Base-by-base conservation (phyloP, 2,113 vertebrate genomes). In the Synchiropus splendidus region DNA sequence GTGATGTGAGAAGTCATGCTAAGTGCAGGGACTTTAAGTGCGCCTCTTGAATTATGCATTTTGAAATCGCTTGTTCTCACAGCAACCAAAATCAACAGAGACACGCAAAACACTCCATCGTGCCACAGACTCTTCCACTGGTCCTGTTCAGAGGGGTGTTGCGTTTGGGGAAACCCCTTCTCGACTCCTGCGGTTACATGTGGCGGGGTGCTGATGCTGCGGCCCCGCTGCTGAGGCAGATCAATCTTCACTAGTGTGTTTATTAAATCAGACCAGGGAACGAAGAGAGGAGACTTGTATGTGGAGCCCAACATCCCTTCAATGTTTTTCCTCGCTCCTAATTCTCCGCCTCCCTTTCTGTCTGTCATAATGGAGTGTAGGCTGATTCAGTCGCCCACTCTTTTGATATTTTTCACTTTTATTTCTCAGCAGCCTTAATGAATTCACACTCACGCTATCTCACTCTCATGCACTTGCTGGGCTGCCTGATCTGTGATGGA, bases 41-140 rank as follows among this genome's bases (percentile, higher is more conserved):
- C 51, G 39, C 41, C 56, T 56, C 50, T 47, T 80, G 51, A 77
- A 75, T 70, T 72, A 76, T 68, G 17, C 15, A 57, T 75, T 59
- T 52, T 47, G 43, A 41, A 33, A 48, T 59, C 12, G 10, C n/a
- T 11, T 2, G n/a, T 55, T 61, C 39, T 47, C 49, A 52, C 56
- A 53, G 32, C 40, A 59, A 39, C 58, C 51, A 27, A 67, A 61
- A 48, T 60, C 40, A 55, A 51, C 45, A 62, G 64, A 39, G 43
- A 64, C 42, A 46, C 45, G 54, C 33, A 58, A 67, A 54, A 54
- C 33, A 33, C 18, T 45, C 4, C 3, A 44, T 61, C 42, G 8
- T 11, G 49, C 34, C 10, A 31, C 43, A 34, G 67, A 54, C 39
- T 15, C 12, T 54, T 72, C 48, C 64, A 69, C 55, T 51, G 39